A percentile compares a stretch with the other conserved stretches of the same genome.
Evolutionary conservation across 2,888 invertebrate species (phyloP).

Genomic region (Aspidapion aeneum): DNA sequence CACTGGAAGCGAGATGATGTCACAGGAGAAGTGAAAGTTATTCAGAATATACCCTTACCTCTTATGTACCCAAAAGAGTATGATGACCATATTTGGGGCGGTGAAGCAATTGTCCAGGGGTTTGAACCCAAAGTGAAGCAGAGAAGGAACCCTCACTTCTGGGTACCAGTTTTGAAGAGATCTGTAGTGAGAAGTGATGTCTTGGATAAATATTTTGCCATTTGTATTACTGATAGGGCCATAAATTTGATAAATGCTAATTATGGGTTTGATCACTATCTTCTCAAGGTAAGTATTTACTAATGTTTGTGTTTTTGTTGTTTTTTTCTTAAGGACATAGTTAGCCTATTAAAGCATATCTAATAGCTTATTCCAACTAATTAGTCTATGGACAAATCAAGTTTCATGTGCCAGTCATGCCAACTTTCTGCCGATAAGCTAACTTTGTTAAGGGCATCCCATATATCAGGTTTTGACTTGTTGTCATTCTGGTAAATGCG

Average conservation of each 20-base stretch:
- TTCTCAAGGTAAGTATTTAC: conserved; percentile 64
- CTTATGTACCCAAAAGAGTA: conserved; percentile 75
- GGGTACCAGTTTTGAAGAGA: conserved; percentile 78
- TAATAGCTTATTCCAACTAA: conserved; percentile 24
- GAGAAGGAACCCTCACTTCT: conserved; percentile 77
- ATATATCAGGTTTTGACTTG: no score
- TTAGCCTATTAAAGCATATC: no score
- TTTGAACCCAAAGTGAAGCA: conserved; percentile 58
- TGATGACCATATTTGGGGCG: conserved; percentile 91
- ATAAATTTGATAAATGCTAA: conserved; percentile 81
- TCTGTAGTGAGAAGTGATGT: conserved; percentile 89
- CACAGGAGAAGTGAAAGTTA: conserved; percentile 67
- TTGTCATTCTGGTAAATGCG: no score
- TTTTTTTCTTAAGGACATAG: no score
- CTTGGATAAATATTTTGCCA: conserved; percentile 76
- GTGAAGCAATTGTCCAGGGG: conserved; percentile 91
- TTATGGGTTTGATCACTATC: conserved; percentile 92
- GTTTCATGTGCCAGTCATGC: no score
- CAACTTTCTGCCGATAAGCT: no score
- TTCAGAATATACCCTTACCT: conserved; percentile 76
- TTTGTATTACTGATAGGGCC: conserved; percentile 81
- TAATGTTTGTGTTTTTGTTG: not conserved
- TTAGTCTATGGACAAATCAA: no score
- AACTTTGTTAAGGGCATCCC: no score
- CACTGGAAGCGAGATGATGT: conserved; percentile 70